phyloP scores from a whole-genome alignment of 2,888 invertebrate genomes.

The Aplocera efformata region DNA sequence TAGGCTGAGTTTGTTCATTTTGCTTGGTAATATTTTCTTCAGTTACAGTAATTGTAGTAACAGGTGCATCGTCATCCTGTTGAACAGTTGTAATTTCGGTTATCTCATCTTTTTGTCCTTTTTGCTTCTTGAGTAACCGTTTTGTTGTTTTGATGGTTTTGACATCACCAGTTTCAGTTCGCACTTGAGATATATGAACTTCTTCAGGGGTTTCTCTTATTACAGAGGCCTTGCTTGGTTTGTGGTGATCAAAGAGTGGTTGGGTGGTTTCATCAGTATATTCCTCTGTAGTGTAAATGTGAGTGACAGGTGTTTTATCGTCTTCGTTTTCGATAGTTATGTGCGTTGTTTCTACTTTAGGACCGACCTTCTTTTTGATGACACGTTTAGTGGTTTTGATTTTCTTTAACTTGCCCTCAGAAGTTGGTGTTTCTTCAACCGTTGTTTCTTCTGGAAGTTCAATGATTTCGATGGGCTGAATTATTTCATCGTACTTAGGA shows the following conservation, averaged over 20 bases:
- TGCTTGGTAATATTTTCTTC: conserved; percentile 35
- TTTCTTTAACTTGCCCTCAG: conserved; percentile 40
- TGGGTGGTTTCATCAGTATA: conserved; percentile 25
- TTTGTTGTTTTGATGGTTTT: conserved; percentile 29
- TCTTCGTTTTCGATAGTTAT: conserved; percentile 39
- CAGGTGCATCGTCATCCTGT: conserved; percentile 21
- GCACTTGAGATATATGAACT: conserved; percentile 31
- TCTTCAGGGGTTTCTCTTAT: conserved; percentile 27
- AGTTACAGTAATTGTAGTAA: conserved; percentile 33
- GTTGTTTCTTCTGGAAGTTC: conserved; percentile 38
- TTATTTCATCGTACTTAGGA: conserved; percentile 15
- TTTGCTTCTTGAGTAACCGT: conserved; percentile 40
- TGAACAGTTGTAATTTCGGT: conserved; percentile 32
- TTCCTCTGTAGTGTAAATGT: conserved; percentile 35
- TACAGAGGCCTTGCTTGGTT: conserved; percentile 20
- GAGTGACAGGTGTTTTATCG: conserved; percentile 34
- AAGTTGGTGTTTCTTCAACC: conserved; percentile 24
- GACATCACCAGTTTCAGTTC: conserved; percentile 38
- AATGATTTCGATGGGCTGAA: conserved; percentile 25
- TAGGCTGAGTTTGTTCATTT: conserved; percentile 9
- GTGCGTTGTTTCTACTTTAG: conserved; percentile 48
- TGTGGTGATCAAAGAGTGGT: conserved; percentile 18
- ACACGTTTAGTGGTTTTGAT: conserved; percentile 34
- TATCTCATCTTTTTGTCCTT: conserved; percentile 23
- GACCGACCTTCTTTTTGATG: conserved; percentile 41